A percentile compares a stretch with the other conserved stretches of the same genome.
These are phyloP conservation scores for Stenodema calcarata DNA, from an alignment of 2,888 invertebrate genomes.

Conservation along the genomic window DNA sequence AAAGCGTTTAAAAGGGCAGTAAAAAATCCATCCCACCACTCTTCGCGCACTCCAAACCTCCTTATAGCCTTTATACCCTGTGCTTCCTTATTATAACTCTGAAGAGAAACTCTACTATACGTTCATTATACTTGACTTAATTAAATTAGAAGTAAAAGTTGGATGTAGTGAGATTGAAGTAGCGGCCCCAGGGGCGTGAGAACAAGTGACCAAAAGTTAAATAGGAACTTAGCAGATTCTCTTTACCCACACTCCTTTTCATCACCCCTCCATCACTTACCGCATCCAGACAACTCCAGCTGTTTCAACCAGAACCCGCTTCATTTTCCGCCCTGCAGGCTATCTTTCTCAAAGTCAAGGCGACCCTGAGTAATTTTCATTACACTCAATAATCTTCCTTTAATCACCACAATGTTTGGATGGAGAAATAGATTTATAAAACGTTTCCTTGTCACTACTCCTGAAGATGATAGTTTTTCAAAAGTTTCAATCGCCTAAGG, in stretches of 20 bases:
- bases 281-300: neutral
- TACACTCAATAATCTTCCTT: too few species aligned
- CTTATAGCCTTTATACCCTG: neutral
- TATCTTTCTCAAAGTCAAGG: neutral
- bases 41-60: neutral
- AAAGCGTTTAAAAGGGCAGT: constrained; percentile 2
- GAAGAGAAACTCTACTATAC: constrained; percentile 33
- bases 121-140: constrained; percentile 46
- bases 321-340: neutral
- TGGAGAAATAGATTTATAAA: too few species aligned
- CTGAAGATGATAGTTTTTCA: too few species aligned
- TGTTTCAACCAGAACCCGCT: neutral
- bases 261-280: neutral
- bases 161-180: constrained; percentile 20
- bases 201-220: constrained; percentile 20
- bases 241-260: neutral
- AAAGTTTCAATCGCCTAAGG: too few species aligned
- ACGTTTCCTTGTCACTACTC: too few species aligned
- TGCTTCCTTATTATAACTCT: constrained; percentile 32
- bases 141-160: constrained; percentile 46
- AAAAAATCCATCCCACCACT: neutral
- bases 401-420: too few species aligned
- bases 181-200: neutral
- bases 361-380: too few species aligned
- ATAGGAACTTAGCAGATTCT: constrained; percentile 11